Evolutionary conservation across 2,888 invertebrate genomes (phyloP).

Genomic region (Cyaniris semiargus): DNA sequence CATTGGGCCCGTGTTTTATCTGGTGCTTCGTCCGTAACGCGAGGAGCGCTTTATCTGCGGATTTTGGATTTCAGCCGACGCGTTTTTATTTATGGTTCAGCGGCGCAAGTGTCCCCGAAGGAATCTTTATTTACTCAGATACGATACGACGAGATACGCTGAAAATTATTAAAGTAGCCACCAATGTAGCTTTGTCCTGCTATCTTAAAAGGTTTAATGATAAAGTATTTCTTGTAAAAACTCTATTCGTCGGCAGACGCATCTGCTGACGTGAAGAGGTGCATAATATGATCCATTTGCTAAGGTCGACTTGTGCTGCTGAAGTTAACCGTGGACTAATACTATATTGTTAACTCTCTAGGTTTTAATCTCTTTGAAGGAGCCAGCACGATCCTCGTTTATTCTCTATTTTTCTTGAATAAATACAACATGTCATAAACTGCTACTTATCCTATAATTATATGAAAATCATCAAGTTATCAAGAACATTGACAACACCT

Average conservation of each 20-base stretch:
- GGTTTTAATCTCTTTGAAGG: too few relatives aligned
- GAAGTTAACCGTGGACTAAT: too few relatives aligned
- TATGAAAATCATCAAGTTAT: too few relatives aligned
- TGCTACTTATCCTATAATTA: too few relatives aligned
- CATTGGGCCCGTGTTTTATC: conserved; percentile 11
- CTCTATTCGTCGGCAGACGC: neutral
- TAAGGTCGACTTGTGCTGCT: too few relatives aligned
- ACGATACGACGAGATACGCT: neutral
- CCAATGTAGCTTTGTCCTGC: neutral
- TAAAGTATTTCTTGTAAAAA: neutral
- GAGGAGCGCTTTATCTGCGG: conserved; percentile 20
- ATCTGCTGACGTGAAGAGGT: too few relatives aligned
- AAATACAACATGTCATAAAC: too few relatives aligned
- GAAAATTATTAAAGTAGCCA: neutral
- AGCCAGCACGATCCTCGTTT: too few relatives aligned
- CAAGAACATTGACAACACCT: too few relatives aligned
- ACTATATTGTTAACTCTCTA: too few relatives aligned
- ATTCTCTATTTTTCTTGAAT: too few relatives aligned
- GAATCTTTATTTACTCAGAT: neutral
- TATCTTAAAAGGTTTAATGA: neutral
- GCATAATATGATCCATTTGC: too few relatives aligned
- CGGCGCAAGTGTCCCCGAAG: conserved; percentile 1
- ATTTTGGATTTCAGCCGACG: conserved; percentile 19
- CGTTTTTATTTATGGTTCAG: conserved; percentile 18
- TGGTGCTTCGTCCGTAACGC: neutral